Evolutionary conservation across 1,140 invertebrate genomes (phyloP).

Genomic region (Drosophila watanabei): DNA sequence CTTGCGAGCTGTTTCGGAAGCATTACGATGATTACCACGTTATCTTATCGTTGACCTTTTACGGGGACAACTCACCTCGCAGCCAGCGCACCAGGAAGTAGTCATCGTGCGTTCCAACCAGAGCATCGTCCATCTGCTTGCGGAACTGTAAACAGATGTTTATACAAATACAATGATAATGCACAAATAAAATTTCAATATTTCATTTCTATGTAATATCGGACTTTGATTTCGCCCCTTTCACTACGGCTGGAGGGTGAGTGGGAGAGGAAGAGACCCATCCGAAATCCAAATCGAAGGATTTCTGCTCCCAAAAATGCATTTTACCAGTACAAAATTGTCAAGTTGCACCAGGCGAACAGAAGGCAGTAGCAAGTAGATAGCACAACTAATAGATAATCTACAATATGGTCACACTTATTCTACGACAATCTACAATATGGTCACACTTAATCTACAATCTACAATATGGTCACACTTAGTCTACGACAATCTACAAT

Average conservation of each 20-base stretch:
- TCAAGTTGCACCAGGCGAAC: neutral
- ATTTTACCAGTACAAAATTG: neutral
- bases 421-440: too few species aligned
- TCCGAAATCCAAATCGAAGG: neutral
- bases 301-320: neutral
- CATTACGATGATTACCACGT: neutral
- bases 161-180: neutral
- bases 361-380: too few species aligned
- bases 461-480: too few species aligned
- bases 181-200: neutral
- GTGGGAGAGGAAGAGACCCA: neutral
- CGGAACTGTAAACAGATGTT: conserved; percentile 88
- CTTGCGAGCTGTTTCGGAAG: conserved; percentile 89
- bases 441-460: too few species aligned
- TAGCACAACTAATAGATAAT: too few species aligned
- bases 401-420: too few species aligned
- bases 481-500: too few species aligned
- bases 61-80: conserved; percentile 88
- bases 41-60: neutral
- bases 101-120: conserved; percentile 91
- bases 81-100: conserved; percentile 93
- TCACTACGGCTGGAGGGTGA: too few species aligned
- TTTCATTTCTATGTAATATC: neutral
- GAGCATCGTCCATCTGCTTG: conserved; percentile 88
- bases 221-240: neutral